Percentiles rank a stretch among this genome's conserved stretches.
Evolutionary conservation across 2,888 invertebrate genomes (phyloP).

Genomic region (Diaphora mendica): DNA sequence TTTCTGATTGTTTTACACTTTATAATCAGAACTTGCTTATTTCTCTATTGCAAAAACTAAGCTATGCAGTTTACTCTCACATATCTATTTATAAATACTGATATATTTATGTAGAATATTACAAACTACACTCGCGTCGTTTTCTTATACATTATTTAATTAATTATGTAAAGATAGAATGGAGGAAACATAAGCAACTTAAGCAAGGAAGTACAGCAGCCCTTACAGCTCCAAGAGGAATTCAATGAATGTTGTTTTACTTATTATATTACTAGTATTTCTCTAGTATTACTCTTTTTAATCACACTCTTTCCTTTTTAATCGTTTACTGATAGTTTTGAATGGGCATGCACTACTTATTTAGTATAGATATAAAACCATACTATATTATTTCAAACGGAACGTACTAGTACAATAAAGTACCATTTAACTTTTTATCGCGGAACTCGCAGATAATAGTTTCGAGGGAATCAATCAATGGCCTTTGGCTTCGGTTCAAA

Average conservation of each 20-base stretch:
- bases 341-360: neutral
- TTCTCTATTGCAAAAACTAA: neutral
- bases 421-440: constrained; percentile 36
- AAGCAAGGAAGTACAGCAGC: neutral
- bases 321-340: neutral
- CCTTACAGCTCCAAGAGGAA: no score
- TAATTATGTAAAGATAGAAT: neutral
- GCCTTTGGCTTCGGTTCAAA: constrained; percentile 63
- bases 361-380: neutral
- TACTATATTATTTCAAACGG: neutral
- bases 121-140: no score
- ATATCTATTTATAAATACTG: neutral
- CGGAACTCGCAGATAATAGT: constrained; percentile 45
- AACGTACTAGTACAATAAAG: constrained; percentile 4
- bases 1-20: constrained; percentile 15
- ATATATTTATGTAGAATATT: neutral
- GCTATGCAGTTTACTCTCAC: neutral
- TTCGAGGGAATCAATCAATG: constrained; percentile 65
- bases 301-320: neutral
- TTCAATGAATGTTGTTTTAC: no score
- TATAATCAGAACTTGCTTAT: constrained; percentile 14
- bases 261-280: no score
- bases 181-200: neutral
- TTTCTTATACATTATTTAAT: neutral
- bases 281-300: neutral